Conservation (phyloP, 2,797 vertebrate genomes). For the Anniella stebbinsi region DNA sequence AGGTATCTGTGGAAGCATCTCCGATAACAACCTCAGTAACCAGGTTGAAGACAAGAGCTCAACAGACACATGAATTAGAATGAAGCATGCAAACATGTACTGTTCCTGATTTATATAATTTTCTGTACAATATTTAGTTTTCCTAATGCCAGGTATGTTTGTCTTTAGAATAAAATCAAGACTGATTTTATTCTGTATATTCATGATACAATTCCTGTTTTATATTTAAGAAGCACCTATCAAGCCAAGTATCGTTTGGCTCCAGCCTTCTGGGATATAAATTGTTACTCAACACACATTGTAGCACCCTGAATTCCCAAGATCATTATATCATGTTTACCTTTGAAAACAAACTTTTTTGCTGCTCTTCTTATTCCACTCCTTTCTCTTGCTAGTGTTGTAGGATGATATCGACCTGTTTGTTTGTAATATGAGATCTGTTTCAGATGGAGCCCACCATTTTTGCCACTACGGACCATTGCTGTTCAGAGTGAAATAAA, state of each 20-base stretch:
- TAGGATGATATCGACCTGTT: constrained; percentile 79
- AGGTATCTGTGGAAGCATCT: not conserved
- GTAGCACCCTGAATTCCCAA: not conserved
- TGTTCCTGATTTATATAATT: not conserved
- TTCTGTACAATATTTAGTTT: not conserved
- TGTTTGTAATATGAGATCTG: constrained; percentile 80
- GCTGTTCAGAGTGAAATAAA: constrained; percentile 59
- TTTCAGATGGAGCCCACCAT: constrained; percentile 79
- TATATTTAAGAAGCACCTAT: not conserved
- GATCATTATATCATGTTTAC: constrained; percentile 56
- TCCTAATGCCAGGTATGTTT: not conserved
- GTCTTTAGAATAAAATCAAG: not conserved
- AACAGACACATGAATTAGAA: not conserved
- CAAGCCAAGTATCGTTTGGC: not conserved
- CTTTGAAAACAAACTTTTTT: constrained; percentile 81
- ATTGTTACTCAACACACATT: not conserved
- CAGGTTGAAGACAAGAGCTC: not conserved
- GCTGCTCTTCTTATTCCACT: constrained; percentile 82
- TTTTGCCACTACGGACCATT: constrained; percentile 82
- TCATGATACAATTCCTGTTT: not conserved
- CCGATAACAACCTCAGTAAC: not conserved
- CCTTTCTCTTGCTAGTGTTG: constrained; percentile 78
- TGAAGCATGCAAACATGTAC: not conserved
- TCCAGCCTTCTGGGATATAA: not conserved
- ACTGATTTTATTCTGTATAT: not conserved